Base-by-base conservation (phyloP, 2,888 invertebrate genomes). In the Pseudococcus viburni region DNA sequence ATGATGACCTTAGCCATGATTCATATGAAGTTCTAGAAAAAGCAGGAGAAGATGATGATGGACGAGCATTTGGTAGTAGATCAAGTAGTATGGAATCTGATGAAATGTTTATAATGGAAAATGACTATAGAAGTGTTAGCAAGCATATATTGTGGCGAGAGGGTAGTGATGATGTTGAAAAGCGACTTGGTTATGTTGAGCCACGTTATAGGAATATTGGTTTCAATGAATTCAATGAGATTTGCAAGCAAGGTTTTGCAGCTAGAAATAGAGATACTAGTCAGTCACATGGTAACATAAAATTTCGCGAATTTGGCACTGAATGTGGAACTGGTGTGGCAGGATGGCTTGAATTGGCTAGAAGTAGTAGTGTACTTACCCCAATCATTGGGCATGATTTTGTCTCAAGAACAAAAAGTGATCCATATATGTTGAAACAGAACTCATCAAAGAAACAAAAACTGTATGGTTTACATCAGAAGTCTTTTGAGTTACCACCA, bases 1-100 rank as follows among this genome's bases (percentile, higher is more conserved):
- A 96, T 91, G 96, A 96, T 91, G 96, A 97, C 92, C 92, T 96
- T 48, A 96, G 96, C 51, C 96, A 97, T 91, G 97, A 97, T 91
- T 96, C 96, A 90, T 97, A 97, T 91, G 97, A 97, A 91, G 92
- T 97, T 39, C 93, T 96, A 89, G 96, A 96, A 91, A 95, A 64
- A 17, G 85, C 26, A 89, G 96, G 96, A 91, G 95, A 64, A 46
- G 85, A 48, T 42, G 42, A 42, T 3, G 42, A 42, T 42, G 42
- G 42, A 26, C 85, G 12, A 6, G 42, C 11, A 5, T 39, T 73
- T 51, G 48, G 86, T 6, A 84, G 73, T 19, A 93, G 95, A 90
- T 95, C 95, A 87, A 95, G 95, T 91, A 95, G 95, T 90, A 93
- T 95, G 89, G 95, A 95, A 92, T 96, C 95, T 3, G 90, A 90